These are phyloP conservation scores for Anguilla marmorata DNA, from an alignment of 2,797 vertebrate species.

Conservation along the genomic window DNA sequence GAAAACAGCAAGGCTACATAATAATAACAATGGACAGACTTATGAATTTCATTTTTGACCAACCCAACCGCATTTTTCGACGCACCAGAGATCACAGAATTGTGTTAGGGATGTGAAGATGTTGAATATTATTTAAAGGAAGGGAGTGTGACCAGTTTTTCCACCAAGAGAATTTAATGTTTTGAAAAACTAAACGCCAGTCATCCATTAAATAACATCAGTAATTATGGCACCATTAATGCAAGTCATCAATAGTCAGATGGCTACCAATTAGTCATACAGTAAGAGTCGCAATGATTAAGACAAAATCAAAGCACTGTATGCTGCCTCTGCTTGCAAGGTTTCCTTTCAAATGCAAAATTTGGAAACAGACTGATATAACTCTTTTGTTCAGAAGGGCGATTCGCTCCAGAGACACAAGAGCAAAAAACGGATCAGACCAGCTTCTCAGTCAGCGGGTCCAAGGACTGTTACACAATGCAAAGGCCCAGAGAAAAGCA, in stretches of 20 bases:
- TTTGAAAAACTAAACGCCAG: neutral
- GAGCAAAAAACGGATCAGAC: neutral
- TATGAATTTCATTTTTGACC: neutral
- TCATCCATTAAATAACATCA: conserved; percentile 3
- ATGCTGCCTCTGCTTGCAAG: neutral
- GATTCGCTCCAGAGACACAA: neutral
- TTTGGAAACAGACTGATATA: neutral
- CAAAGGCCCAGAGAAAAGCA: neutral
- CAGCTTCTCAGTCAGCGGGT: neutral
- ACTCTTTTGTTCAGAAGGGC: neutral
- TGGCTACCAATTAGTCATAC: conserved; percentile 5
- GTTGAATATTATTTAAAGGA: neutral
- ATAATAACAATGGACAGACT: neutral
- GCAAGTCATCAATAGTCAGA: conserved; percentile 13
- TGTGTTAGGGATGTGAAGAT: neutral
- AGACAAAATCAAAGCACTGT: neutral
- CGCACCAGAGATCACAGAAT: neutral
- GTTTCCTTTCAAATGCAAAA: neutral
- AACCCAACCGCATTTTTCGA: neutral
- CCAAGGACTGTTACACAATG: neutral
- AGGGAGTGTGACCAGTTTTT: neutral
- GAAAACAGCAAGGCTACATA: neutral
- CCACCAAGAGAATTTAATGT: neutral
- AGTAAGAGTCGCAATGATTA: neutral
- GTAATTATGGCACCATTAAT: neutral